A percentile compares a stretch with the other conserved stretches of the same genome.
Conservation (phyloP, 1,140 invertebrate species). For the silkworm (Bombyx mori) region DNA sequence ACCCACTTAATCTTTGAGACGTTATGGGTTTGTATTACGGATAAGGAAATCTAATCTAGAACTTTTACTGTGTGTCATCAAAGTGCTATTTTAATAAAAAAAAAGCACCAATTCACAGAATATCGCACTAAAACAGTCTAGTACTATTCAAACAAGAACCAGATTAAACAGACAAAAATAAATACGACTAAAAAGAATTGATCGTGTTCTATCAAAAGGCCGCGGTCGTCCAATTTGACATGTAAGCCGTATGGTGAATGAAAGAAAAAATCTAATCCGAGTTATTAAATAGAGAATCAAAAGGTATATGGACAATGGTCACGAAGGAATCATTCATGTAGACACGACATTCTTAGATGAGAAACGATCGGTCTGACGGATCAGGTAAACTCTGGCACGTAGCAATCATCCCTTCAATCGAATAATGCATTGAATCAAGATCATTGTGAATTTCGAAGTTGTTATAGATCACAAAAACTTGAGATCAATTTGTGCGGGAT, state of each 20-base stretch:
- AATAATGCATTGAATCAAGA: background rate
- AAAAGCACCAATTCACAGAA: too few species aligned
- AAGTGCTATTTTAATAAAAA: too few species aligned
- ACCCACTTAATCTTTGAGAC: constrained; percentile 51
- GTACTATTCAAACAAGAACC: background rate
- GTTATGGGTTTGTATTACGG: too few species aligned
- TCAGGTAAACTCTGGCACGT: constrained; percentile 60
- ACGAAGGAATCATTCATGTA: constrained; percentile 35
- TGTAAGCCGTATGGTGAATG: constrained; percentile 28
- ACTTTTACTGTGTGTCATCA: too few species aligned
- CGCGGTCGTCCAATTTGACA: constrained; percentile 36
- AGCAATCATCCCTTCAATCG: constrained; percentile 31
- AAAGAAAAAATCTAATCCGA: constrained; percentile 34
- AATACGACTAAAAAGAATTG: constrained; percentile 5
- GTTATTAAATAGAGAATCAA: constrained; percentile 48
- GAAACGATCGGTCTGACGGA: constrained; percentile 40
- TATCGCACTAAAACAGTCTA: background rate
- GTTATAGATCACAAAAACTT: background rate
- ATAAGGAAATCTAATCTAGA: too few species aligned
- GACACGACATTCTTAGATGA: constrained; percentile 31
- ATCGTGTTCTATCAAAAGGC: constrained; percentile 33
- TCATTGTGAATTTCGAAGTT: background rate
- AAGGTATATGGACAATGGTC: constrained; percentile 67
- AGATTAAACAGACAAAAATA: background rate
- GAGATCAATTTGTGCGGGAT: too few species aligned